A percentile compares a stretch with the other conserved stretches of the same genome.
phyloP scores from a whole-genome alignment of 2,797 vertebrate genomes.

The Oceanodroma leucorhoa region DNA sequence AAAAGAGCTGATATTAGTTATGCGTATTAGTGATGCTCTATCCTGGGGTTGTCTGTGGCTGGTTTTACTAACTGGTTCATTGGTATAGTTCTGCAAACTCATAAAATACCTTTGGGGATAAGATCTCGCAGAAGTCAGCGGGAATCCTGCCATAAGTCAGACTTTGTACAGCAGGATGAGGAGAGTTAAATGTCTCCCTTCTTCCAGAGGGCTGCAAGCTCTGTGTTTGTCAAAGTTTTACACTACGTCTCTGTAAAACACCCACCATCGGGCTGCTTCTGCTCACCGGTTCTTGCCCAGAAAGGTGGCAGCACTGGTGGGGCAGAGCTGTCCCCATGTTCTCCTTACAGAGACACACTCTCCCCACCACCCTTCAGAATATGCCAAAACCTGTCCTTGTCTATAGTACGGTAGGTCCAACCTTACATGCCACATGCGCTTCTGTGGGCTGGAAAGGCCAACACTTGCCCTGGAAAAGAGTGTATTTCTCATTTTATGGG shows the following conservation, averaged over 20 bases:
- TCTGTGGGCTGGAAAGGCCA: background rate
- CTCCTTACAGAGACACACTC: background rate
- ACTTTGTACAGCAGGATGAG: background rate
- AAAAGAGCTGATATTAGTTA: background rate
- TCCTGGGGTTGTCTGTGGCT: background rate
- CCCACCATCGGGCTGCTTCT: rapidly evolving
- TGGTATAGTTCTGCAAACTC: background rate
- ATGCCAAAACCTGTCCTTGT: background rate
- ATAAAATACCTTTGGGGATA: background rate
- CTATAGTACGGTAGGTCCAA: background rate
- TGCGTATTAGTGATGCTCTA: background rate
- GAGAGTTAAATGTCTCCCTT: background rate
- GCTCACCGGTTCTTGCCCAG: background rate
- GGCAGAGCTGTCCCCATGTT: background rate
- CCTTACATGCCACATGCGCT: rapidly evolving
- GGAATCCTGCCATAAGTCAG: background rate
- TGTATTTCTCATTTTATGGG: background rate
- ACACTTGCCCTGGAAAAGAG: background rate
- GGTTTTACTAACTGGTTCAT: background rate
- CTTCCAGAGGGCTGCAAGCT: background rate
- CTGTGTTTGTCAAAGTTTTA: background rate
- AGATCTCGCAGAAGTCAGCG: background rate
- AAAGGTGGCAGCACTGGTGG: background rate
- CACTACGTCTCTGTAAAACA: background rate
- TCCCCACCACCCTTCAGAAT: background rate